phyloP scores from a whole-genome alignment of 1,140 invertebrate species.

The Sogatella furcifera region DNA sequence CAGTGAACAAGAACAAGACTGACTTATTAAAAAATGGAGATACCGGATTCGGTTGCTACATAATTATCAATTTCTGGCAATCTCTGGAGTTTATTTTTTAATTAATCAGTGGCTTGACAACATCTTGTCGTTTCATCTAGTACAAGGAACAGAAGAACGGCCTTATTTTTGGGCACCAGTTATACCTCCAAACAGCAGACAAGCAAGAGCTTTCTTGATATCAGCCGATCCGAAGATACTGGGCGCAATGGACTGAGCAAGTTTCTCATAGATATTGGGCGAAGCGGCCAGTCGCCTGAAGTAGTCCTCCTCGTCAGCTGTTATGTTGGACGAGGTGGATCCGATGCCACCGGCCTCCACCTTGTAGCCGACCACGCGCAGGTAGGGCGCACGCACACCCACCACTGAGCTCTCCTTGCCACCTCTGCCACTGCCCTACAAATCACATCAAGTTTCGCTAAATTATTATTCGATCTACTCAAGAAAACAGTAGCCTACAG shows the following conservation, averaged over 20 bases:
- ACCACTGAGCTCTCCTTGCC: conserved; percentile 63
- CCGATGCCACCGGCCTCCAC: conserved; percentile 74
- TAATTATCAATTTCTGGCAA: too few relatives aligned
- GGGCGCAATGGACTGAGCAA: conserved; percentile 88
- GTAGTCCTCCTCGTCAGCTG: conserved; percentile 82
- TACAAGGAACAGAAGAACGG: too few relatives aligned
- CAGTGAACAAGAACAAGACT: too few relatives aligned
- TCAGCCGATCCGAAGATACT: conserved; percentile 92
- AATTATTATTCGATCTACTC: too few relatives aligned
- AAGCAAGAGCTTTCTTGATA: conserved; percentile 96
- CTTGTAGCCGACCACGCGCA: conserved; percentile 86
- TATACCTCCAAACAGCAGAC: conserved; percentile 83
- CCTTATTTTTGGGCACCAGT: background rate
- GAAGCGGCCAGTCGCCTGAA: conserved; percentile 77
- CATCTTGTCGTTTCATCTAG: too few relatives aligned
- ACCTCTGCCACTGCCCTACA: conserved; percentile 42
- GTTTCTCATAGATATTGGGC: conserved; percentile 79
- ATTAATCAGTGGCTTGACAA: too few relatives aligned
- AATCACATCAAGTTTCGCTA: too few relatives aligned
- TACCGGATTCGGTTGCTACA: too few relatives aligned
- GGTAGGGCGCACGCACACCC: conserved; percentile 87
- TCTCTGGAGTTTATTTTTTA: too few relatives aligned
- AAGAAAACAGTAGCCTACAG: too few relatives aligned
- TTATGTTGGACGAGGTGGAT: conserved; percentile 41
- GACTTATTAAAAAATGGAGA: too few relatives aligned